Base-by-base conservation (phyloP, 2,113 vertebrate genomes). In the Blennius ocellaris region DNA sequence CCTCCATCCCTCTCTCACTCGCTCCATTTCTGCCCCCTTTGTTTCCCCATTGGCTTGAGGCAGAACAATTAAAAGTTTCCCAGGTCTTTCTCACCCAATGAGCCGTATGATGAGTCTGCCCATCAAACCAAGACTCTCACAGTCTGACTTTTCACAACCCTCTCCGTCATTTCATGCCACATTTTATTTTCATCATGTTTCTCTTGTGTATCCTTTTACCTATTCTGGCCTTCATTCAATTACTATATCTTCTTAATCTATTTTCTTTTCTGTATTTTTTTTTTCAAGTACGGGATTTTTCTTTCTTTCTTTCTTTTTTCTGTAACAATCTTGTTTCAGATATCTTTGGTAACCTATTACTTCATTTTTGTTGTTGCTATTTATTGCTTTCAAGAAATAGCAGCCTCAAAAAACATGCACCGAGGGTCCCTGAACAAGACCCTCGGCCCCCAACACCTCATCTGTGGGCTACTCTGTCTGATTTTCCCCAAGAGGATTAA, bases 51-150 rank as follows among this genome's bases (percentile, higher is more conserved):
- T 65, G 45, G 53, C 82, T 74, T 1, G 61, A 63, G 78, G 89
- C 85, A 78, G 56, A 79, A 88, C 73, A 88, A 84, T 91, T 87
- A 84, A 82, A 86, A 79, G 73, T 82, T 84, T 83, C 64, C 44
- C 48, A 78, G 77, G 62, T 87, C 60, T 89, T 82, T 88, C 80
- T 84, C 76, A 76, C 50, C 73, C 90, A 90, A 64, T 89, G 84
- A 91, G 74, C 81, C 72, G 78, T 62, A 77, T 85, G 78, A 91
- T 88, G 79, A 89, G 73, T 83, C 78, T 83, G 80, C 64, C 76
- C n/a, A 50, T 87, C 81, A 78, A 80, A 81, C 39, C 49, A 73
- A 40, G 56, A 55, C 64, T 68, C 60, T 59, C 17, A 38, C 55
- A 66, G 54, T 77, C 60, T 50, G 43, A 17, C 16, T 66, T 38